These are phyloP conservation scores for Seriola quinqueradiata DNA, from an alignment of 2,113 vertebrate genomes.

Conservation along the genomic window DNA sequence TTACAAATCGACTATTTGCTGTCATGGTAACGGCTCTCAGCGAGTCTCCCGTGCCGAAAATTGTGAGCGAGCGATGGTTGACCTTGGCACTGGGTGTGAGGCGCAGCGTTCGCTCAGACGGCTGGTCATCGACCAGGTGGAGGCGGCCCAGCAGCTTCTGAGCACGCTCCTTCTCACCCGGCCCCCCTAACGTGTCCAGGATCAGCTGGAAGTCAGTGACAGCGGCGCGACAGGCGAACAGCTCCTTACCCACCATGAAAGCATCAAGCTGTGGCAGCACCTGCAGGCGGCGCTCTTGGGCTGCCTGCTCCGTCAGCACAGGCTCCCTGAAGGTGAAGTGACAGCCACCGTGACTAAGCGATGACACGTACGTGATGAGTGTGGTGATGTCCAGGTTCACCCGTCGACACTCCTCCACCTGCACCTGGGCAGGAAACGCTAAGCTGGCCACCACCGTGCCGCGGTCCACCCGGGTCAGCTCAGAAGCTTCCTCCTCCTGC, in stretches of 20 bases:
- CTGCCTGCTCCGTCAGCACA: conserved; percentile 94
- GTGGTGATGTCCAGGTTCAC: conserved; percentile 98
- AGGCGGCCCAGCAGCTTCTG: conserved; percentile 86
- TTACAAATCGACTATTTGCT: conserved; percentile 95
- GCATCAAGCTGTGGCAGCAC: conserved; percentile 90
- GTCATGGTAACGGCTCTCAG: conserved; percentile 96
- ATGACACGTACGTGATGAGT: conserved; percentile 94
- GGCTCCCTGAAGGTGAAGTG: conserved; percentile 92
- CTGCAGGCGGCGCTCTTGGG: conserved; percentile 90
- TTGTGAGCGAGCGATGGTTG: conserved; percentile 91
- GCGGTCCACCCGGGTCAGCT: conserved; percentile 88
- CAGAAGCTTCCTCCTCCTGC: conserved; percentile 71
- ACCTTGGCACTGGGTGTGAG: conserved; percentile 92
- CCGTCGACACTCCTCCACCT: conserved; percentile 88
- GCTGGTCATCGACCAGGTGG: conserved; percentile 90
- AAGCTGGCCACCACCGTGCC: conserved; percentile 89
- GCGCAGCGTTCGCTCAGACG: conserved; percentile 88
- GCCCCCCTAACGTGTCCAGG: conserved; percentile 92
- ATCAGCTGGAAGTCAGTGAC: conserved; percentile 94
- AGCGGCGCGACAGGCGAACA: conserved; percentile 93
- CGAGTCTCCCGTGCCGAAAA: conserved; percentile 95
- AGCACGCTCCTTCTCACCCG: conserved; percentile 90
- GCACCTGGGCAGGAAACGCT: conserved; percentile 91
- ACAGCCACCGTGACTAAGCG: conserved; percentile 94
- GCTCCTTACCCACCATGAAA: conserved; percentile 94